Evolutionary conservation across 92 coral and sea anemone genomes (phyloP).

Genomic region (Zoanthus gigantus): DNA sequence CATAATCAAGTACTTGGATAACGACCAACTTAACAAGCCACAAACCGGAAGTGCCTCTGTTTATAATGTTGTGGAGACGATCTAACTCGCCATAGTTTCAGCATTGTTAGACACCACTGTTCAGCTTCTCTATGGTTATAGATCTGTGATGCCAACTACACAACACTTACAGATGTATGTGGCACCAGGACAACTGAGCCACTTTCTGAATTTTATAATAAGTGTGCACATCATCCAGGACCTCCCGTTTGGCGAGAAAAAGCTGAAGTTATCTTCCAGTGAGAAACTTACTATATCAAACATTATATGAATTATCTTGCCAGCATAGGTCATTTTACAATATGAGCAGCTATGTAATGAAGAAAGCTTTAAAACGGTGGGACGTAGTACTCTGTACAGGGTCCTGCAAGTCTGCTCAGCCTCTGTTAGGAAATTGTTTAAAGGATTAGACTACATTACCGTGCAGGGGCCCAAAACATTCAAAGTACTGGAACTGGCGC

Average conservation of each 20-base stretch:
- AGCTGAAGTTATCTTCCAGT: slow-evolving; percentile 46
- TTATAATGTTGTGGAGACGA: not conserved
- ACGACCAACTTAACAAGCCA: no score
- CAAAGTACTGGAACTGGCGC: slow-evolving; percentile 49
- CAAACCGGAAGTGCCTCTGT: no score
- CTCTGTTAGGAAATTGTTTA: slow-evolving; percentile 6
- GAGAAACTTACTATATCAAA: slow-evolving; percentile 43
- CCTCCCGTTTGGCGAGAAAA: slow-evolving; percentile 57
- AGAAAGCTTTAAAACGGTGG: slow-evolving; percentile 51
- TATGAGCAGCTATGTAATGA: slow-evolving; percentile 56
- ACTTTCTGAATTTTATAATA: slow-evolving; percentile 62
- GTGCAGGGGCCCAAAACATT: slow-evolving; percentile 50
- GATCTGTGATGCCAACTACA: slow-evolving; percentile 46
- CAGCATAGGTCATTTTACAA: slow-evolving; percentile 56
- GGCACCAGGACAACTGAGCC: slow-evolving; percentile 57
- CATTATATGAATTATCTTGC: slow-evolving; percentile 21
- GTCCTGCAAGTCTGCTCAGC: slow-evolving; percentile 42
- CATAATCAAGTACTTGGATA: no score
- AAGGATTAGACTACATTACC: slow-evolving; percentile 10
- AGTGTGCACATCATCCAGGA: slow-evolving; percentile 63
- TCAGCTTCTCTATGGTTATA: slow-evolving; percentile 66
- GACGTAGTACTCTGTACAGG: slow-evolving; percentile 48
- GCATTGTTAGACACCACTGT: slow-evolving; percentile 65
- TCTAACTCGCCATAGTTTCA: slow-evolving; percentile 62
- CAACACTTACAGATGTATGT: slow-evolving; percentile 52